Conservation (phyloP, 2,797 vertebrate genomes). For the Pseudotriccus pelzelni region DNA sequence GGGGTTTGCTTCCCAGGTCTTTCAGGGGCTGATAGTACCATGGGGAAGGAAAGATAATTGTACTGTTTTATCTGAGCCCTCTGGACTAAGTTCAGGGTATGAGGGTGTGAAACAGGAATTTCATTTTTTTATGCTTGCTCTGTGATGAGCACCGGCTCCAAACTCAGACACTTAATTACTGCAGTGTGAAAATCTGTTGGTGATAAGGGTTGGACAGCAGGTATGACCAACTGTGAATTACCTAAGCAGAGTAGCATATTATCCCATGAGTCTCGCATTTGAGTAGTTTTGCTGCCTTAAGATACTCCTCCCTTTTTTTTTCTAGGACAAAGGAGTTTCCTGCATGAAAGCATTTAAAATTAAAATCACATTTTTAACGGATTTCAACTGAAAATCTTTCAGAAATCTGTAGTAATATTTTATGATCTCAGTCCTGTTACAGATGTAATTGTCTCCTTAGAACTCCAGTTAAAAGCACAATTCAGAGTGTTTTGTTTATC, state of each 20-base stretch:
- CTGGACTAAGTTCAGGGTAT: accelerated
- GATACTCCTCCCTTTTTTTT: not conserved
- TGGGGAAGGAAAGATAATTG: not conserved
- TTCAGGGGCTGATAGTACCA: not conserved
- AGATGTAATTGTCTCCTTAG: not conserved
- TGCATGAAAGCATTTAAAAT: not conserved
- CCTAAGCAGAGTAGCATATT: not conserved
- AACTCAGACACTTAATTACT: not conserved
- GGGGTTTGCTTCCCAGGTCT: not conserved
- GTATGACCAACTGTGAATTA: not conserved
- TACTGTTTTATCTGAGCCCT: not conserved
- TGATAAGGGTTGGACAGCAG: not conserved
- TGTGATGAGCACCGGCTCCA: not conserved
- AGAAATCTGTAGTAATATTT: not conserved
- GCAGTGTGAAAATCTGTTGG: not conserved
- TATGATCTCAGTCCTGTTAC: not conserved
- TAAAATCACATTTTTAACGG: not conserved
- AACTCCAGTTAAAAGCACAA: not conserved
- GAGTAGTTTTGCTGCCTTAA: not conserved
- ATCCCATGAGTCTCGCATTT: not conserved
- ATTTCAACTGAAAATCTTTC: not conserved
- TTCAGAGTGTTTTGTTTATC: not conserved
- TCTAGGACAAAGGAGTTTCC: not conserved
- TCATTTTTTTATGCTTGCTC: not conserved
- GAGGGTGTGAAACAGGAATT: not conserved